A percentile compares a stretch with the other conserved stretches of the same genome.
These are phyloP conservation scores for Pteria penguin DNA, from an alignment of 2,888 invertebrate species.

Conservation along the genomic window DNA sequence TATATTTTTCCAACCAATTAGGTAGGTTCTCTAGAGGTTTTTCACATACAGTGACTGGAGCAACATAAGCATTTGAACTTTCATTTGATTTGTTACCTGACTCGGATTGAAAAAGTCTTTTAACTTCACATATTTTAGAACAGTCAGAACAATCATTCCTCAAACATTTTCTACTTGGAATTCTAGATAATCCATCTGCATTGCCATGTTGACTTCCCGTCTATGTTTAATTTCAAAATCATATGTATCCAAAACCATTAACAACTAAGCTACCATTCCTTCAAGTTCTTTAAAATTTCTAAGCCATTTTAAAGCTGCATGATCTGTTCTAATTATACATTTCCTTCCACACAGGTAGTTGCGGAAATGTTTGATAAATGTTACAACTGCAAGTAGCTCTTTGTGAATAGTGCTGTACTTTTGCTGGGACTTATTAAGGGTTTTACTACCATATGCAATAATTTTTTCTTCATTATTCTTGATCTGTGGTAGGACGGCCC, in stretches of 20 bases:
- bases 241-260: slow-evolving; percentile 27
- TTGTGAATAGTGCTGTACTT: slow-evolving; percentile 34
- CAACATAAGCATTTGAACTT: background rate
- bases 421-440: slow-evolving; percentile 29
- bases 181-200: slow-evolving; percentile 40
- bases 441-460: slow-evolving; percentile 23
- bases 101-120: background rate
- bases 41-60: background rate
- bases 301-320: slow-evolving; percentile 35
- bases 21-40: background rate
- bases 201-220: slow-evolving; percentile 19
- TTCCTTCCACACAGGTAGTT: slow-evolving; percentile 27
- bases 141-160: background rate
- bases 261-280: slow-evolving; percentile 30
- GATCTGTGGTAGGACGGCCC: background rate
- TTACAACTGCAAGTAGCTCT: slow-evolving; percentile 30
- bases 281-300: slow-evolving; percentile 39
- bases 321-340: slow-evolving; percentile 30
- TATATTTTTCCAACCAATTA: slow-evolving; percentile 15
- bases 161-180: slow-evolving; percentile 2
- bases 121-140: background rate
- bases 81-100: background rate
- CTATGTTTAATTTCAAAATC: slow-evolving; percentile 23
- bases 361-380: slow-evolving; percentile 32
- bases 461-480: slow-evolving; percentile 21